A percentile compares a stretch with the other conserved stretches of the same genome.
Conservation (phyloP, 2,797 vertebrate genomes). For the Craterocephalus amniculus region DNA sequence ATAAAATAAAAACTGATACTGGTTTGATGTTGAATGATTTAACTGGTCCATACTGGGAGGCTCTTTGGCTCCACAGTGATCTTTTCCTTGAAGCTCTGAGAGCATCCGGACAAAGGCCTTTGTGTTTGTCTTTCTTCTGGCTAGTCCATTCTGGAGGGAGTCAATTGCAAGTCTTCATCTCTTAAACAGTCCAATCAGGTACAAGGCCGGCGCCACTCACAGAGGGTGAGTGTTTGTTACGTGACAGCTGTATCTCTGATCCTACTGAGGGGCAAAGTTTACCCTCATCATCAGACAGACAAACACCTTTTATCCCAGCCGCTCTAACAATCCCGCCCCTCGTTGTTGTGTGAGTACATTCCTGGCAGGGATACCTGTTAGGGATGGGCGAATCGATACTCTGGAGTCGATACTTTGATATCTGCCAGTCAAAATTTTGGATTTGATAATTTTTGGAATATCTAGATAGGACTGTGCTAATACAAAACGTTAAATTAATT, state of each 20-base stretch:
- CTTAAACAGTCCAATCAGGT: constrained; percentile 84
- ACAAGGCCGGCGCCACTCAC: constrained; percentile 76
- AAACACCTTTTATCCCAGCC: constrained; percentile 2
- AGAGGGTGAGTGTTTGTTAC: constrained; percentile 79
- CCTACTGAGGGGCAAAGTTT: constrained; percentile 53
- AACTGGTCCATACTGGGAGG: too few relatives aligned
- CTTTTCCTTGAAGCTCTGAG: background rate
- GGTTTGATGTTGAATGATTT: too few relatives aligned
- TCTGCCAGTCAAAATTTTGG: too few relatives aligned
- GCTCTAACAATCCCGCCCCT: constrained; percentile 11
- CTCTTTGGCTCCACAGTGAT: background rate
- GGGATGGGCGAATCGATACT: too few relatives aligned
- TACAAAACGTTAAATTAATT: too few relatives aligned
- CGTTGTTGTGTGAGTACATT: background rate
- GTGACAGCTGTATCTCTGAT: constrained; percentile 57
- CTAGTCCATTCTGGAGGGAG: constrained; percentile 80
- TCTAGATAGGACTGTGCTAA: too few relatives aligned
- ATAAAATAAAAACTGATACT: background rate
- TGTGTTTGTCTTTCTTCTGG: constrained; percentile 68
- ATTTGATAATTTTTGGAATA: too few relatives aligned
- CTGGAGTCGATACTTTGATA: too few relatives aligned
- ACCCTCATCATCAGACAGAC: constrained; percentile 12
- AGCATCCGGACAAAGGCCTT: constrained; percentile 42
- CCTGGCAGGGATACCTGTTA: background rate
- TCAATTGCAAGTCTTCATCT: constrained; percentile 80